phyloP scores from a whole-genome alignment of 2,888 invertebrate species.

The Hecatera dysodea region DNA sequence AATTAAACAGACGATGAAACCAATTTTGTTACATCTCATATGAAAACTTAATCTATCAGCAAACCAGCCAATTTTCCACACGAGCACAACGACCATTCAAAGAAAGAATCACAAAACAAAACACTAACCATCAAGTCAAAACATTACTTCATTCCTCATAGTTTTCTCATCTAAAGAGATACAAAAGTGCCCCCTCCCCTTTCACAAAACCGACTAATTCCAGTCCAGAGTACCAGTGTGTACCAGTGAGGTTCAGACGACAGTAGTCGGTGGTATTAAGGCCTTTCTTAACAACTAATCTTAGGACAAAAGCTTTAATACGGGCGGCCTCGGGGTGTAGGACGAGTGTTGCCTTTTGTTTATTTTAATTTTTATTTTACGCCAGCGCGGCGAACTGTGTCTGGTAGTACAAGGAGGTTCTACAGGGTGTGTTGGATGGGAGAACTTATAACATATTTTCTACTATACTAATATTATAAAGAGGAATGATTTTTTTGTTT shows the following conservation, averaged over 20 bases:
- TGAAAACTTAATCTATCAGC: background rate
- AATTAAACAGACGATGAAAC: no score
- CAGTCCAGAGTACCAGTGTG: constrained; percentile 26
- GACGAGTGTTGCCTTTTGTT: constrained; percentile 86
- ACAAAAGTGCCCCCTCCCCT: constrained; percentile 47
- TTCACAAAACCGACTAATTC: constrained; percentile 66
- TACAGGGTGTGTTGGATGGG: constrained; percentile 70
- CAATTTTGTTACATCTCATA: no score
- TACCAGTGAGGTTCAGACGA: constrained; percentile 70
- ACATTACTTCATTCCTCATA: constrained; percentile 66
- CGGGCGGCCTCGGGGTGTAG: constrained; percentile 84
- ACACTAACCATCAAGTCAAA: constrained; percentile 59
- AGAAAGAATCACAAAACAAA: constrained; percentile 41
- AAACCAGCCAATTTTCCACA: background rate
- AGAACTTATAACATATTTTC: no score
- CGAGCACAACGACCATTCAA: background rate
- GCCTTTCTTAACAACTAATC: constrained; percentile 89
- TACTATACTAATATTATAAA: no score
- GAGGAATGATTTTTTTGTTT: no score
- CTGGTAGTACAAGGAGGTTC: constrained; percentile 74
- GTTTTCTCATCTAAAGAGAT: constrained; percentile 59
- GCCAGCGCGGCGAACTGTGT: constrained; percentile 78
- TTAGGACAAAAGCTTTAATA: constrained; percentile 90
- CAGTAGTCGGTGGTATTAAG: constrained; percentile 68
- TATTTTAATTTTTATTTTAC: constrained; percentile 90